A percentile compares a stretch with the other conserved stretches of the same genome.
Conservation (phyloP, 2,797 vertebrate genomes). For the Intellagama lesueurii region DNA sequence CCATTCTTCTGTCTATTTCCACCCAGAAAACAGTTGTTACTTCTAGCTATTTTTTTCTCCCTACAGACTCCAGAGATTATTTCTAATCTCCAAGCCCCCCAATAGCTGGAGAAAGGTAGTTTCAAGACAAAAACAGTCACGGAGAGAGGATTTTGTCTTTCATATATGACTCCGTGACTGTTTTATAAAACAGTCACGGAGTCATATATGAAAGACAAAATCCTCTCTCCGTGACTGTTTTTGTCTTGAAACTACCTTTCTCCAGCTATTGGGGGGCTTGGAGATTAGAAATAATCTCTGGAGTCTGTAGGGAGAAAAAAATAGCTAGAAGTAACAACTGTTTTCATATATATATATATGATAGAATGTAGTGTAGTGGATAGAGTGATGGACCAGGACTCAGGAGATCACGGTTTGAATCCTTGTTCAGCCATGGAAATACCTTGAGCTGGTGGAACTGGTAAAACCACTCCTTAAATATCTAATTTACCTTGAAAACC, state of each 20-base stretch:
- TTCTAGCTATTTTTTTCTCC: not conserved
- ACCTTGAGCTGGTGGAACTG: no score
- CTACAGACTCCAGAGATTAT: not conserved
- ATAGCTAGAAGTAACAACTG: not conserved
- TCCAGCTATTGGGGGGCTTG: not conserved
- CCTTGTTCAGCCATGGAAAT: no score
- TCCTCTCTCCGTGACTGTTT: no score
- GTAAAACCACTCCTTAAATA: no score
- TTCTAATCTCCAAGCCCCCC: not conserved
- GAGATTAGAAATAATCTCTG: not conserved
- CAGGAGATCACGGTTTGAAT: no score
- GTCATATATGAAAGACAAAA: no score
- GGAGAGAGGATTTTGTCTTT: no score
- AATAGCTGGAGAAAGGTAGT: not conserved
- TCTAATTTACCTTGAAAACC: no score
- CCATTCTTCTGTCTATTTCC: not conserved
- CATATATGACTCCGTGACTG: no score
- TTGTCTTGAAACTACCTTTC: not conserved
- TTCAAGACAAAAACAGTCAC: not conserved
- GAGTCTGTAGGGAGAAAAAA: not conserved
- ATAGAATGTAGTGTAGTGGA: no score
- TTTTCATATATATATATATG: not conserved
- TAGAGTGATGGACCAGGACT: no score
- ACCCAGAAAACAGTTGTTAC: not conserved
- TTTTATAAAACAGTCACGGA: no score